Percentiles rank a stretch among this genome's conserved stretches.
Conservation (phyloP, 2,113 vertebrate genomes). For the Gulo gulo region DNA sequence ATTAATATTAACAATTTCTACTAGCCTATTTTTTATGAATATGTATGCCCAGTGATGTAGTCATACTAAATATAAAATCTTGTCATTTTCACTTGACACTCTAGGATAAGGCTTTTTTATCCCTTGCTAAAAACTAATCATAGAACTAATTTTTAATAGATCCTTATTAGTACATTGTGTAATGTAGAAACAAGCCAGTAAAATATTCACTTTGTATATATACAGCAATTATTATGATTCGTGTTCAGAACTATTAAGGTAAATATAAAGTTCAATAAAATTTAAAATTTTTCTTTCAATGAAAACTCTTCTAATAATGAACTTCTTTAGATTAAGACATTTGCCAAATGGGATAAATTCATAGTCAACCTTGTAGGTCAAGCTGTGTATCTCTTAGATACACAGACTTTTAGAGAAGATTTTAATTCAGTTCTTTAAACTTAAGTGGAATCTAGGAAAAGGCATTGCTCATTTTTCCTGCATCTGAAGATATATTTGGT, state of each 20-base stretch:
- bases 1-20: constrained; percentile 7
- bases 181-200: background rate
- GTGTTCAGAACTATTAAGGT: background rate
- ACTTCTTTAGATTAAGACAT: constrained; percentile 4
- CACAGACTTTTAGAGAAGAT: constrained; percentile 11
- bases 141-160: background rate
- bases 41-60: background rate
- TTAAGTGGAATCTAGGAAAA: background rate
- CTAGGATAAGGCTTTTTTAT: background rate
- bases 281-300: constrained; percentile 5
- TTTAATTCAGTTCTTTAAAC: background rate
- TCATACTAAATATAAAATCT: background rate
- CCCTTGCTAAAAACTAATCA: background rate
- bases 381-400: background rate
- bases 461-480: background rate
- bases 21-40: background rate
- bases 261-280: background rate
- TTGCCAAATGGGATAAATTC: background rate
- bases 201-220: background rate
- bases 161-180: background rate
- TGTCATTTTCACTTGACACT: background rate
- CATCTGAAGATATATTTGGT: background rate
- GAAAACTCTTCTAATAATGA: background rate
- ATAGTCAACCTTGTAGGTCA: background rate
- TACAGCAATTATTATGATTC: background rate